Evolutionary conservation across 2,888 invertebrate genomes (phyloP).

Genomic region (Cheilosia variabilis): DNA sequence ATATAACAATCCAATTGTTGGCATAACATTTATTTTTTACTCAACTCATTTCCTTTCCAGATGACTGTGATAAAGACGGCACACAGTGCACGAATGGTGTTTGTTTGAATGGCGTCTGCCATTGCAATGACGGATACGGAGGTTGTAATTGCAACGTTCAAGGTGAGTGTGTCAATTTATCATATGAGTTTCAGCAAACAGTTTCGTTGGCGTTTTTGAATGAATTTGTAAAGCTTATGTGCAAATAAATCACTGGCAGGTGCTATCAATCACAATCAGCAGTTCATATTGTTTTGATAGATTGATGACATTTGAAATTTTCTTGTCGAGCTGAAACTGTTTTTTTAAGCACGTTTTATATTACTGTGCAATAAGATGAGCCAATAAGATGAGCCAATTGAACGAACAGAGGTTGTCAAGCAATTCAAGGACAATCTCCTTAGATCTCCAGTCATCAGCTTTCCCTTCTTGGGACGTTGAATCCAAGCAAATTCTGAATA

Average conservation of each 20-base stretch:
- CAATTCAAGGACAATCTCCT: too few relatives aligned
- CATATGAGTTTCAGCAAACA: neutral
- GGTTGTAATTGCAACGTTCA: conserved; percentile 97
- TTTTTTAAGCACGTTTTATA: too few relatives aligned
- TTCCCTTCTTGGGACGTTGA: too few relatives aligned
- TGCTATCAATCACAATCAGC: neutral
- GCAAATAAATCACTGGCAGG: neutral
- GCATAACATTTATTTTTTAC: neutral
- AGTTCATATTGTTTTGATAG: too few relatives aligned
- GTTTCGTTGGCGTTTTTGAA: neutral
- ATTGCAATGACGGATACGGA: conserved; percentile 97
- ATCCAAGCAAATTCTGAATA: too few relatives aligned
- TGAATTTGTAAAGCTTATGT: neutral
- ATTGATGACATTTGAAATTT: too few relatives aligned
- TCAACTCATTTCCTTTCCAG: conserved; percentile 83
- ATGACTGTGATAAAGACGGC: conserved; percentile 96
- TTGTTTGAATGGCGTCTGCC: conserved; percentile 96
- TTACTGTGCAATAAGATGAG: too few relatives aligned
- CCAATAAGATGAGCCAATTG: too few relatives aligned
- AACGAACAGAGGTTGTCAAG: too few relatives aligned
- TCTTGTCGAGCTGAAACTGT: too few relatives aligned
- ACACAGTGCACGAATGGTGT: conserved; percentile 96
- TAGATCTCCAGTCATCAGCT: too few relatives aligned
- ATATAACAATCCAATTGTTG: neutral
- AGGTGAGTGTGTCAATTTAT: conserved; percentile 85